Evolutionary conservation across 2,113 vertebrate species (phyloP).

Genomic region (Cariama cristata): DNA sequence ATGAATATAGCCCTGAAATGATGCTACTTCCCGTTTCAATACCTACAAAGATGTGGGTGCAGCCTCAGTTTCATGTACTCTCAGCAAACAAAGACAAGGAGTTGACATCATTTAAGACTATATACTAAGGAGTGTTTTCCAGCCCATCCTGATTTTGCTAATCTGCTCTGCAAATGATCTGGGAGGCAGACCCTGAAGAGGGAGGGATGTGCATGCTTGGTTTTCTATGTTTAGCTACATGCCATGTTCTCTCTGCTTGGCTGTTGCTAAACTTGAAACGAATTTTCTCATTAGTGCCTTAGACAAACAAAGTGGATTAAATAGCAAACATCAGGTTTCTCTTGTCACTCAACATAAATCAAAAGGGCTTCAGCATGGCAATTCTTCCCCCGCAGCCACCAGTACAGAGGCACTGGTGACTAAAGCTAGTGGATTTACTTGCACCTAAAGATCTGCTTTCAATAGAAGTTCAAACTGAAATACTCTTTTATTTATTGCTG

Average conservation of each 20-base stretch:
- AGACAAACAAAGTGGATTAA: not conserved
- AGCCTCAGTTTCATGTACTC: not conserved
- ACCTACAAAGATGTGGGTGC: not conserved
- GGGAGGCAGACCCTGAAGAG: not conserved
- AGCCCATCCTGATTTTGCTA: not conserved
- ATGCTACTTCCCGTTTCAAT: not conserved
- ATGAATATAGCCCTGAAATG: not conserved
- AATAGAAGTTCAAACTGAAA: not conserved
- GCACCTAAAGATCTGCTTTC: not conserved
- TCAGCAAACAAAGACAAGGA: not conserved
- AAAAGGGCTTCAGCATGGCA: not conserved
- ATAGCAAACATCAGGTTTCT: conserved; percentile 10
- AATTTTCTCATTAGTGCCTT: not conserved
- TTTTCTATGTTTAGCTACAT: not conserved
- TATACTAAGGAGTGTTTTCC: not conserved
- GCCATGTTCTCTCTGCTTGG: not conserved
- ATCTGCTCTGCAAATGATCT: not conserved
- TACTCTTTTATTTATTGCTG: not conserved
- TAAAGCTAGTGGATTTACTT: not conserved
- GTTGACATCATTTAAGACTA: not conserved
- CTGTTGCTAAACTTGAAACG: not conserved
- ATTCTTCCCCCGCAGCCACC: not conserved
- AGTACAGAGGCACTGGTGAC: not conserved
- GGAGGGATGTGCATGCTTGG: accelerated
- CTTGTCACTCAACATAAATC: not conserved